Conservation (phyloP, 2,888 invertebrate genomes). For the Nymphalis c-album region DNA sequence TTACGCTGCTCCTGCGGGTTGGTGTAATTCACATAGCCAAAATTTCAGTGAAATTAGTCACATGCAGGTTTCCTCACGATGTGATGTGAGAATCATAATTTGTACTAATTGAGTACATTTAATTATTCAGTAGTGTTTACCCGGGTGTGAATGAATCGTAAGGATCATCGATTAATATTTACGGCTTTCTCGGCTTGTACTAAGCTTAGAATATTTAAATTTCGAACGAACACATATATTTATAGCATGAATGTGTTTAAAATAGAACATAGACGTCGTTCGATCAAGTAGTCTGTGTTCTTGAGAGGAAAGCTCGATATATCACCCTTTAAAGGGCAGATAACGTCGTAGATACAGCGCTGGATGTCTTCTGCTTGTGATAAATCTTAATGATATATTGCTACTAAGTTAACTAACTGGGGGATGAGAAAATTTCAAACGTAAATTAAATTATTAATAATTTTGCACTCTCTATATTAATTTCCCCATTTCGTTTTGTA, state of each 20-base stretch:
- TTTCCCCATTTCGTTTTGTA: background rate
- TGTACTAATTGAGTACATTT: no score
- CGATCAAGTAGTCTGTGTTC: slow-evolving; percentile 4
- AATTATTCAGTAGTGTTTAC: no score
- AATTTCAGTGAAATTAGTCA: no score
- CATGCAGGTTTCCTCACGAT: no score
- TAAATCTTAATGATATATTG: slow-evolving; percentile 39
- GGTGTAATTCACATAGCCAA: no score
- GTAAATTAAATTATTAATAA: slow-evolving; percentile 19
- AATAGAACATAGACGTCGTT: slow-evolving; percentile 3
- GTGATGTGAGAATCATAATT: no score
- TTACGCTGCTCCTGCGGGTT: no score
- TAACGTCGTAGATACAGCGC: slow-evolving; percentile 29
- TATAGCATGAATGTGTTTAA: background rate
- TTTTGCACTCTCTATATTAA: background rate
- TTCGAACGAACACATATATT: background rate
- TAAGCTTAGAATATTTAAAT: background rate
- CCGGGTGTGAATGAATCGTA: no score
- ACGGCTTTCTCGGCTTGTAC: no score
- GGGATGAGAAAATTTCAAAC: slow-evolving; percentile 15
- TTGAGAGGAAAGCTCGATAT: slow-evolving; percentile 21
- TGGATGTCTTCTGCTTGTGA: slow-evolving; percentile 34
- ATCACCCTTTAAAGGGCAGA: slow-evolving; percentile 28
- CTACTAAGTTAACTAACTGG: slow-evolving; percentile 31
- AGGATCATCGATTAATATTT: no score